Evolutionary conservation across 2,888 invertebrate genomes (phyloP).

Genomic region (Hydriomena furcata): DNA sequence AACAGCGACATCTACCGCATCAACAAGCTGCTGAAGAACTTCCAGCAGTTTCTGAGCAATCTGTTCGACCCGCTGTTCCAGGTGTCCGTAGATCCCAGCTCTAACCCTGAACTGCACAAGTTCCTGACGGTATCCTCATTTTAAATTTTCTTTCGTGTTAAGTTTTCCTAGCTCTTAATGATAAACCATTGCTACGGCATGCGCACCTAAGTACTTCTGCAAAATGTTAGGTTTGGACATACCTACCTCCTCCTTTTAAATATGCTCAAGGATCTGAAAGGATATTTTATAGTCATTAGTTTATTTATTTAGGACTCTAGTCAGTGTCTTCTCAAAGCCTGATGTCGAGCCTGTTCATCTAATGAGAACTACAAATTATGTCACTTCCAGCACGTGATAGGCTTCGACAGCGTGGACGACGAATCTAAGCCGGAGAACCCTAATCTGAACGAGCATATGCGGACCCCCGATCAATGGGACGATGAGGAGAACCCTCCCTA

Average conservation of each 20-base stretch:
- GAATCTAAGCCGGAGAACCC: conserved; percentile 99
- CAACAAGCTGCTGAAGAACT: conserved; percentile 94
- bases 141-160: conserved; percentile 4
- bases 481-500: conserved; percentile 98
- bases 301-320: no score
- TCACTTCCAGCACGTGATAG: conserved; percentile 89
- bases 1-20: conserved; percentile 93
- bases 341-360: no score
- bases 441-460: conserved; percentile 91
- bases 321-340: no score
- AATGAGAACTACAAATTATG: no score
- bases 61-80: conserved; percentile 97
- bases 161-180: no score
- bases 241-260: no score
- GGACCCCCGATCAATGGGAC: conserved; percentile 92
- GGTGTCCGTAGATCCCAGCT: conserved; percentile 93
- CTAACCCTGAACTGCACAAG: conserved; percentile 94
- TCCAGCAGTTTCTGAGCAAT: conserved; percentile 96
- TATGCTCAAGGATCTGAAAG: no score
- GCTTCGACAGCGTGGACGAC: conserved; percentile 99
- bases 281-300: no score
- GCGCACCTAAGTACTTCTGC: no score
- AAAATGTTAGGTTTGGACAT: no score
- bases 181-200: no score
- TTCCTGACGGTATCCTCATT: conserved; percentile 72